phyloP scores from a whole-genome alignment of 2,888 invertebrate species.

The Theristus sp. region DNA sequence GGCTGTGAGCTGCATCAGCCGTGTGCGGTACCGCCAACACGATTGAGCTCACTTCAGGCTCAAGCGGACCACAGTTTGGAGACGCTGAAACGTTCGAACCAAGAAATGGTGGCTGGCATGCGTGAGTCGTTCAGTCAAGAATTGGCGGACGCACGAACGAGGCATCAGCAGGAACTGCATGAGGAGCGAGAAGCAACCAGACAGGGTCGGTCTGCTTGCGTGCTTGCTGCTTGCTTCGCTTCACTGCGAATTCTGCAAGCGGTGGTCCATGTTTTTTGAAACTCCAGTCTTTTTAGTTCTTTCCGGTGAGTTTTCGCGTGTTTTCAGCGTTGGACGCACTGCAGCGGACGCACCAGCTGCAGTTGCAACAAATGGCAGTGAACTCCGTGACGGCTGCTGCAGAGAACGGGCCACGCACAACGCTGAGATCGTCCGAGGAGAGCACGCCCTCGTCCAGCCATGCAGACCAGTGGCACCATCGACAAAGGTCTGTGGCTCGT shows the following conservation, averaged over 20 bases:
- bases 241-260: no score
- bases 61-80: constrained; percentile 5
- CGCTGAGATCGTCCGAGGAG: not conserved
- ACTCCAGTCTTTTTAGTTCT: no score
- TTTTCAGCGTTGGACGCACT: constrained; percentile 23
- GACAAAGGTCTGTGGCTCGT: not conserved
- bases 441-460: not conserved
- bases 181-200: constrained; percentile 9
- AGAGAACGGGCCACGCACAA: not conserved
- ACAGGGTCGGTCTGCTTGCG: constrained; percentile 2
- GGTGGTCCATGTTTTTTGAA: no score
- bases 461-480: not conserved
- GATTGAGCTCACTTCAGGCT: no score
- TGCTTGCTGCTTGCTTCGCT: no score
- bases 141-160: not conserved
- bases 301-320: no score
- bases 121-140: not conserved
- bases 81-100: constrained; percentile 2
- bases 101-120: constrained; percentile 1
- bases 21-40: no score
- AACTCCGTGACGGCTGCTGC: not conserved
- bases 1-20: no score
- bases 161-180: constrained; percentile 3
- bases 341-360: constrained; percentile 21
- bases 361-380: constrained; percentile 12